These are phyloP conservation scores for Athetis lepigone DNA, from an alignment of 2,888 invertebrate genomes.

Conservation along the genomic window DNA sequence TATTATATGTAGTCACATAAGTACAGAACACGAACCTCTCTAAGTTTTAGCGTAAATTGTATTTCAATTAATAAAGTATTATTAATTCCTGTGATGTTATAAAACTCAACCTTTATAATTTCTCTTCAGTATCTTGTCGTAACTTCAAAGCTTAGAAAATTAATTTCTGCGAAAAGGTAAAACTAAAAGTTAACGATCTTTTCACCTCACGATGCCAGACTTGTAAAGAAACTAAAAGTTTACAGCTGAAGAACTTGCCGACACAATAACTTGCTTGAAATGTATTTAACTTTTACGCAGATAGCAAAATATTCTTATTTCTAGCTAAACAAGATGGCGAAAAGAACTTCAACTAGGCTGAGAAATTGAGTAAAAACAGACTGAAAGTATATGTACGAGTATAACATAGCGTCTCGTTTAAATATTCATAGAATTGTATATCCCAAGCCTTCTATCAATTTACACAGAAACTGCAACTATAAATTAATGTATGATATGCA, in stretches of 20 bases:
- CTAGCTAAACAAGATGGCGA: not conserved
- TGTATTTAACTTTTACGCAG: slow-evolving; percentile 4
- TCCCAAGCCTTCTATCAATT: too few relatives aligned
- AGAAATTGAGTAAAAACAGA: not conserved
- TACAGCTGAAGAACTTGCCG: not conserved
- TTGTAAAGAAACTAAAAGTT: slow-evolving; percentile 22
- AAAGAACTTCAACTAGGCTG: not conserved
- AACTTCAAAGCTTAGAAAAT: not conserved
- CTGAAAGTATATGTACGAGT: not conserved
- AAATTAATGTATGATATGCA: too few relatives aligned
- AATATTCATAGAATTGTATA: too few relatives aligned
- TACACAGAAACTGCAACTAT: too few relatives aligned
- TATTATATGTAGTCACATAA: not conserved
- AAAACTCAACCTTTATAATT: not conserved
- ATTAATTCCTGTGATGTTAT: not conserved
- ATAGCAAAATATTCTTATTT: slow-evolving; percentile 8
- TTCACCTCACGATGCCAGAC: not conserved
- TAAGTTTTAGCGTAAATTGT: not conserved
- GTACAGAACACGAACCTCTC: not conserved
- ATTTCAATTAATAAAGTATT: not conserved
- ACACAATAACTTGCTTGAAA: slow-evolving; percentile 8
- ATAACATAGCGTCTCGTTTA: too few relatives aligned
- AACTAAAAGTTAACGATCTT: slow-evolving; percentile 6
- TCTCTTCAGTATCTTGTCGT: not conserved
- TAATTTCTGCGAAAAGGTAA: not conserved